Base-by-base conservation (phyloP, 2,797 vertebrate genomes). In the Microchirus variegatus region DNA sequence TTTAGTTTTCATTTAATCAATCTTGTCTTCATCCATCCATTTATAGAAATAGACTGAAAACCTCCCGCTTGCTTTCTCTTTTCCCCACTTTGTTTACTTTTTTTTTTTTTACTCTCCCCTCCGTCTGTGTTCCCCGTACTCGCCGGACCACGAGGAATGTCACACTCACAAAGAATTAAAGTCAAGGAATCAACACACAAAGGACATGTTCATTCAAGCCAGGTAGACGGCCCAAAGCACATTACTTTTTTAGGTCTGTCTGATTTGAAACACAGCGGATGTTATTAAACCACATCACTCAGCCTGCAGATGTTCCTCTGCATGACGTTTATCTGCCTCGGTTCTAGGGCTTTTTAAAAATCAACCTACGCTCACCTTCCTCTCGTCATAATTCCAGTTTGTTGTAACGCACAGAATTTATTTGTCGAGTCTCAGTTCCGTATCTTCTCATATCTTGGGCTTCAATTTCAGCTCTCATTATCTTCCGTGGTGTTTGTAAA, bases 151-250 rank as follows among this genome's bases (percentile, higher is more conserved):
- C 46, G 10, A 86, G 78, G 84, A 83, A 87, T 84, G 80, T 84
- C 81, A 66, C 82, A 82, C 82, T 87, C 87, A 71, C 62, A 77
- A 73, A 80, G 75, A 84, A 83, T 83, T 80, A 81, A 84, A 77
- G 81, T 87, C 78, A 78, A 75, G 63, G 50, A 73, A 75, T 78
- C 59, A 0, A 59, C 61, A n/a, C 72, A 85, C 80, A 81, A 75
- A 80, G 68, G 81, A 59, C 78, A 58, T 80, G 83, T 89, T 87
- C 76, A 73, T 84, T 86, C 78, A 75, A 56, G 82, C 78, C 79
- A 72, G 65, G 60, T 74, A 75, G 61, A 74, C n/a, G 4, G 52
- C 31, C 65, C 67, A 60, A 18, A 77, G 43, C 75, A 14, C 71
- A 63, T 49, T 41, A 5, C 31, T 3, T 31, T 31, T 59, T 50